Evolutionary conservation across 2,888 invertebrate genomes (phyloP), one percentile per base, ranked within the genome.

Genomic region (Eupithecia pulchellata): DNA sequence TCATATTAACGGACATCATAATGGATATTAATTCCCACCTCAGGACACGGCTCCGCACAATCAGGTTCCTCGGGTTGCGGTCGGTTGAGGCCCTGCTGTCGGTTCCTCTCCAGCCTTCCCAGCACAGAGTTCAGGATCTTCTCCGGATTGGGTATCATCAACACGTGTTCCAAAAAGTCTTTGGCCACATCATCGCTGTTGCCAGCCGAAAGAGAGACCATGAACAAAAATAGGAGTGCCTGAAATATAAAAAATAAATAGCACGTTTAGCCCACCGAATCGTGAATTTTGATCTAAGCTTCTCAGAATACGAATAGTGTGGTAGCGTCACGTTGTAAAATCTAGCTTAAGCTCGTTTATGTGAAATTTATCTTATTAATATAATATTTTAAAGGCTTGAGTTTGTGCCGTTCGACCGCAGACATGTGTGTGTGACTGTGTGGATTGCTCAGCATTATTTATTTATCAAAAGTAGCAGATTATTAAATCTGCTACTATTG

Each of bases 81-180:
- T 14, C 80, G 79, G 5, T 79, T 77, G 32, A 84, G 64, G 2
- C 69, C 83, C 27, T 83, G 81, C 42, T 87, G 87, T 6, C 86
- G 79, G 69, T 84, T 89, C 58, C 84, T 82, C 73, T 93, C 88
- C 47, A 93, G 77, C 29, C 86, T 81, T 1, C 87, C 89, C 0
- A 92, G 82, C 0, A 92, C 92, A 0, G 92, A 86, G 77, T 91
- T 92, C 5, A 92, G 81, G 3, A 91, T 87, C 70, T 86, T 89
- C n/a, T 92, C 88, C 0, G 91, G 83, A 66, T 91, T 87, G 0
- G 91, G 90, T 25, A 92, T 87, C 36, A 87, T 80, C 5, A 92
- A 75, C 0, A 90, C 83, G 52, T 89, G 91, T 66, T 92, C 89
- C 17, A 91, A 84, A 72, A 90, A 88, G 14, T 89, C 90, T n/a